phyloP scores from a whole-genome alignment of 2,888 invertebrate species.

The Conops quadrifasciatus region DNA sequence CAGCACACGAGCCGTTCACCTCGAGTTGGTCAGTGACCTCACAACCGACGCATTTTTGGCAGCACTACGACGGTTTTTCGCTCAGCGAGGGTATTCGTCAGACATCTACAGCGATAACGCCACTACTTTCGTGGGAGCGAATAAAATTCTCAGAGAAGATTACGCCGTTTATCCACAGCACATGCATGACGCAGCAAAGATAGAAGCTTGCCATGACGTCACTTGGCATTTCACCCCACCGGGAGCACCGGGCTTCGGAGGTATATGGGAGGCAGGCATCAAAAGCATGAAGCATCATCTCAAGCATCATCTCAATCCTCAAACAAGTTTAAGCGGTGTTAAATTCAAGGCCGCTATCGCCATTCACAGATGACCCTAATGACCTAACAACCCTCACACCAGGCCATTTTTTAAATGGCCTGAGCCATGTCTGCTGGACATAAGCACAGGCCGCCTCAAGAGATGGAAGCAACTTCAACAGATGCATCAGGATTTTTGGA shows the following conservation, averaged over 20 bases:
- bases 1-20: slow-evolving; percentile 6
- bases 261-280: slow-evolving; percentile 25
- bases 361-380: slow-evolving; percentile 30
- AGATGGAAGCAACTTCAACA: slow-evolving; percentile 29
- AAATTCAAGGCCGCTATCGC: slow-evolving; percentile 25
- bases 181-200: neutral
- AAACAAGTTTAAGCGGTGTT: slow-evolving; percentile 24
- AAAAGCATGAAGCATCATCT: slow-evolving; percentile 31
- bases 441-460: slow-evolving; percentile 7
- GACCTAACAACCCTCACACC: slow-evolving; percentile 20
- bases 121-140: slow-evolving; percentile 8
- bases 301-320: slow-evolving; percentile 14
- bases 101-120: slow-evolving; percentile 16
- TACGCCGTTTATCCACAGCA: neutral
- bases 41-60: slow-evolving; percentile 17
- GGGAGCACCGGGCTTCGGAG: slow-evolving; percentile 35
- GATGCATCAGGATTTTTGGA: slow-evolving; percentile 35
- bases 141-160: slow-evolving; percentile 2
- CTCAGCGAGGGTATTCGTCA: slow-evolving; percentile 10
- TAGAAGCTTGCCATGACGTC: neutral
- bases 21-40: slow-evolving; percentile 28
- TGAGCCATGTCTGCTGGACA: neutral
- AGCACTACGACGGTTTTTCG: slow-evolving; percentile 16
- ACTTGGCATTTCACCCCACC: slow-evolving; percentile 24
- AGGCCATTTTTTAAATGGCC: neutral